These are phyloP conservation scores for Cosmia pyralina DNA, from an alignment of 2,888 invertebrate species.

Conservation along the genomic window DNA sequence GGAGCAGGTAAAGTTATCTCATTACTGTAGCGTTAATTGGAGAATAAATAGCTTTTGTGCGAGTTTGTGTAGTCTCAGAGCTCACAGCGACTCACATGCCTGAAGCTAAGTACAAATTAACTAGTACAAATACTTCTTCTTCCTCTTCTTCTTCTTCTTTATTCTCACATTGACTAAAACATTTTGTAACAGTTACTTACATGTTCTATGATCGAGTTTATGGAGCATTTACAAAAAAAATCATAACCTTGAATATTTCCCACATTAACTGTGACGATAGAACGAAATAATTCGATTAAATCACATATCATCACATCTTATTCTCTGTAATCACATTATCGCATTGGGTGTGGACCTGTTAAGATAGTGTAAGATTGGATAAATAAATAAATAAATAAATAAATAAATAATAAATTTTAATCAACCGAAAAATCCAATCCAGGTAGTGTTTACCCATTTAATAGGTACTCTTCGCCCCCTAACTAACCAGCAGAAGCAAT, in stretches of 20 bases:
- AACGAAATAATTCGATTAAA: background rate
- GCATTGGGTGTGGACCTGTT: too few relatives aligned
- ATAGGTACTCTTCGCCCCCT: background rate
- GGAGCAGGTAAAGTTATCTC: conserved; percentile 16
- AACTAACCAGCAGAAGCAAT: conserved; percentile 6
- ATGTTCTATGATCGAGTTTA: background rate
- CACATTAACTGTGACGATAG: background rate
- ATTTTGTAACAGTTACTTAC: background rate
- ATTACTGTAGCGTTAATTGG: conserved; percentile 32
- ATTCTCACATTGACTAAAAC: background rate
- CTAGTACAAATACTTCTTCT: background rate
- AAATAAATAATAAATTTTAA: too few relatives aligned
- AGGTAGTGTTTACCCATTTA: background rate
- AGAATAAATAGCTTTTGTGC: conserved; percentile 13
- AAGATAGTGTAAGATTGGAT: too few relatives aligned
- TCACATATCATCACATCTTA: too few relatives aligned
- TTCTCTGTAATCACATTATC: too few relatives aligned
- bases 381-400: too few relatives aligned
- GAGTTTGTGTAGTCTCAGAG: conserved; percentile 8
- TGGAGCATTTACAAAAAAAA: background rate
- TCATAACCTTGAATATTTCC: background rate
- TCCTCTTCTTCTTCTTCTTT: too few relatives aligned
- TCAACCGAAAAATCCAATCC: background rate
- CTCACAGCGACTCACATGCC: background rate
- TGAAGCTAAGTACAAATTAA: conserved; percentile 11